Base-by-base conservation (phyloP, 2,888 invertebrate genomes). In the Kryphioiulus occultus region DNA sequence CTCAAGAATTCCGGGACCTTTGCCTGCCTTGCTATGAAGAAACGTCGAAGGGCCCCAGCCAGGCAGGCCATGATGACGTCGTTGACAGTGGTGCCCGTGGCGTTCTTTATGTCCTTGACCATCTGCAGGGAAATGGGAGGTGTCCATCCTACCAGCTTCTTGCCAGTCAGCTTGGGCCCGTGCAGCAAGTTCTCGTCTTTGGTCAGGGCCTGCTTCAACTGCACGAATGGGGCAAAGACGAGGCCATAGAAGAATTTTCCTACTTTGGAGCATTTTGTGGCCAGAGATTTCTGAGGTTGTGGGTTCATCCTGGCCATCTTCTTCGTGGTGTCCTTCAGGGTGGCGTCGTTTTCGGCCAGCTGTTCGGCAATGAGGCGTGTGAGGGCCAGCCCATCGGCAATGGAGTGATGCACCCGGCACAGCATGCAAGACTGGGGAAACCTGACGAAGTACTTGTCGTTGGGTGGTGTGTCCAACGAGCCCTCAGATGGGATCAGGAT, bases 21-120 rank as follows among this genome's bases (percentile, higher is more conserved):
- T 9, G 35, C 82, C 26, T 82, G 35, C 17, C 22, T 10, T 1
- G 30, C 9, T 22, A 87, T 2, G n/a, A 87, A 82, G 53, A 32
- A 87, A 26, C 87, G 47, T 0, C 87, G 78, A 9, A 87, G 82
- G 32, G 39, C 82, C 12, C 87, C 87, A 15, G 82, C 87, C 30
- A 87, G 19, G 42, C 87, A 87, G 7, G 87, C 32, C 82, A 87
- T 68, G 3, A 87, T 15, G 35, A 87, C 87, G 22, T 87, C 87
- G 22, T 87, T 87, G 26, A 87, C 82, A 15, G 87, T 87, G 30
- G 82, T 87, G 2, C 78, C 42, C 0, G 87, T 87, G 19, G 87
- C 87, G 30, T 30, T 87, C 26, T 82, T 68, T 2, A 87, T 87
- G 87, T 87, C 87, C 59, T 87, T 87, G 9, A 87, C 83, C n/a